Evolutionary conservation across 2,113 vertebrate genomes (phyloP).

Genomic region (Mesoclemmys tuberculata): DNA sequence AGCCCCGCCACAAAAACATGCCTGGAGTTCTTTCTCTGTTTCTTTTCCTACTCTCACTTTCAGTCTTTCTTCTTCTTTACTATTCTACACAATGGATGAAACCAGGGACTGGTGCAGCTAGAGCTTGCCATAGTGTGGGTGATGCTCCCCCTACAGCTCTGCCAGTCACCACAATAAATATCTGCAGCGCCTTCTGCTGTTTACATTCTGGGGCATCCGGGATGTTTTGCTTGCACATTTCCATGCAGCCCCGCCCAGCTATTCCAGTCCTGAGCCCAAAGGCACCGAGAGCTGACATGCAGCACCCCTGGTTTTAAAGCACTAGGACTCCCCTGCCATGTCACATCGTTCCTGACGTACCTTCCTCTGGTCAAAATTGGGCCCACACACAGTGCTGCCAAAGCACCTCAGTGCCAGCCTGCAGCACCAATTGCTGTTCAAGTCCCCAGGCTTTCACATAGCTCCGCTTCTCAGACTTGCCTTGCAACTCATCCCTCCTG

Average conservation of each 20-base stretch:
- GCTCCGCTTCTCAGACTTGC: slow-evolving; percentile 5
- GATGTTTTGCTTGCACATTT: not conserved
- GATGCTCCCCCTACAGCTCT: not conserved
- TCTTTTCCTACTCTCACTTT: not conserved
- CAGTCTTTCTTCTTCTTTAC: fast-evolving
- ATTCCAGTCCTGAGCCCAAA: not conserved
- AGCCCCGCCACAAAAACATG: slow-evolving; percentile 12
- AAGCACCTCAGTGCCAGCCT: not conserved
- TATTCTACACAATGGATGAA: not conserved
- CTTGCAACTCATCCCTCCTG: not conserved
- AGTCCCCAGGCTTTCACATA: not conserved
- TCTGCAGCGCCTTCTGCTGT: not conserved
- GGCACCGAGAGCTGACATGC: not conserved
- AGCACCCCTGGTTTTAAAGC: not conserved
- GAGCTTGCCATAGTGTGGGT: not conserved
- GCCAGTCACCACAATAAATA: not conserved
- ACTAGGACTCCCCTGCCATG: not conserved
- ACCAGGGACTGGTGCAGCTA: not conserved
- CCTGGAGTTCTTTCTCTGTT: not conserved
- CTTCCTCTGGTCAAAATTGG: not conserved
- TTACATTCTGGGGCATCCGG: not conserved
- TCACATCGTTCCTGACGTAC: not conserved
- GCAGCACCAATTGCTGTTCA: not conserved
- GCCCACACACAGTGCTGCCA: not conserved
- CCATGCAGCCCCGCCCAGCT: not conserved